phyloP scores from a whole-genome alignment of 1,140 invertebrate species.

The Drosophila sp. region DNA sequence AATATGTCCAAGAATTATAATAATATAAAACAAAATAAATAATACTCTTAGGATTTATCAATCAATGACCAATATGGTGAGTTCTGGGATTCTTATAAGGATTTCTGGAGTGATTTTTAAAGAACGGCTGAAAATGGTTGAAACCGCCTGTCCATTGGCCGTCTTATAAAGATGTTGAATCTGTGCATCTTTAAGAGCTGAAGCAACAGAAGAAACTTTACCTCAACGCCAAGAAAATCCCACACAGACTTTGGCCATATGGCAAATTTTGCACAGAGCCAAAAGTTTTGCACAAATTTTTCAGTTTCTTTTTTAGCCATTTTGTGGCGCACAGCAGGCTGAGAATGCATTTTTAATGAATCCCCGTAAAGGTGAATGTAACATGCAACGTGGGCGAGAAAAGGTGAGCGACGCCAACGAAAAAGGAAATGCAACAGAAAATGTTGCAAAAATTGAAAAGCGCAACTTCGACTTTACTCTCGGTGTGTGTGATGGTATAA shows the following conservation, averaged over 20 bases:
- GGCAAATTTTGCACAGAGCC: slow-evolving; percentile 53
- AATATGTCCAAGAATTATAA: too few species aligned
- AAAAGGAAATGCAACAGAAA: slow-evolving; percentile 55
- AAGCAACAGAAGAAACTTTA: slow-evolving; percentile 29
- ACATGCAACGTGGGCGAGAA: slow-evolving; percentile 43
- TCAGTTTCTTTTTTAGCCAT: slow-evolving; percentile 53
- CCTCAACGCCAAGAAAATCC: slow-evolving; percentile 40
- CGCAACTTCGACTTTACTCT: slow-evolving; percentile 63
- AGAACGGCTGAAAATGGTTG: background rate
- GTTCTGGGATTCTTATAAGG: too few species aligned
- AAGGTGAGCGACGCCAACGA: slow-evolving; percentile 14
- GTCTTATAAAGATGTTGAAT: slow-evolving; percentile 18
- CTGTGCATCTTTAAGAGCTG: slow-evolving; percentile 40
- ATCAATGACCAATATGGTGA: too few species aligned
- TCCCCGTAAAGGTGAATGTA: slow-evolving; percentile 64
- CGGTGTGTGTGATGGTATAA: slow-evolving; percentile 14
- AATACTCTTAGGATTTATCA: too few species aligned
- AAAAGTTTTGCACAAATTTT: slow-evolving; percentile 59
- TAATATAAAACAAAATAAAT: too few species aligned
- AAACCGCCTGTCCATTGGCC: background rate
- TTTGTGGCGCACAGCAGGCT: slow-evolving; percentile 43
- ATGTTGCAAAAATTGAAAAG: slow-evolving; percentile 63
- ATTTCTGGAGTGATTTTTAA: background rate
- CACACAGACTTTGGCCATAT: slow-evolving; percentile 60
- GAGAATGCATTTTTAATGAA: slow-evolving; percentile 71